Percentiles rank a stretch among this genome's conserved stretches.
Evolutionary conservation across 2,888 invertebrate genomes (phyloP).

Genomic region (Melipona beecheii): DNA sequence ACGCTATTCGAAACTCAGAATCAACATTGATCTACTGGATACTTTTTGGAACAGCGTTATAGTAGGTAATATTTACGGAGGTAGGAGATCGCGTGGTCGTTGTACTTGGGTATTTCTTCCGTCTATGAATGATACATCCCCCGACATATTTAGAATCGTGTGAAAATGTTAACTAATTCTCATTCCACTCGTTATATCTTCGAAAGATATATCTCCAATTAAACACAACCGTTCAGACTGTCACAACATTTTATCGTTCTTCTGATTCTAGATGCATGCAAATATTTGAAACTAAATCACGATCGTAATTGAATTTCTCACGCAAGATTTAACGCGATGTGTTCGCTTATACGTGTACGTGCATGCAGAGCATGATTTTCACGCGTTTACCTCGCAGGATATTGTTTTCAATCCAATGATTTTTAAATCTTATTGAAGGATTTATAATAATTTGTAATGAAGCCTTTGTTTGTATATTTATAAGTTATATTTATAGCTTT

Average conservation of each 20-base stretch:
- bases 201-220: not conserved
- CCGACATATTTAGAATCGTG: not conserved
- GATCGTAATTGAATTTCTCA: not conserved
- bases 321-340: not conserved
- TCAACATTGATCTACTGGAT: too few relatives aligned
- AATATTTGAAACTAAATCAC: too few relatives aligned
- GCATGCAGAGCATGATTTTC: not conserved
- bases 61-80: too few relatives aligned
- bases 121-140: constrained; percentile 24
- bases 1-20: too few relatives aligned
- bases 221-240: not conserved
- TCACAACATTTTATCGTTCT: not conserved
- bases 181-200: not conserved
- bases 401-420: not conserved
- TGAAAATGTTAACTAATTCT: constrained; percentile 9
- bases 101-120: constrained; percentile 21
- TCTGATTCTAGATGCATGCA: too few relatives aligned
- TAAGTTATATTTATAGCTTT: too few relatives aligned
- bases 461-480: too few relatives aligned
- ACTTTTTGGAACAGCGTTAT: not conserved
- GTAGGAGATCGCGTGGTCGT: not conserved
- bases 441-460: too few relatives aligned
- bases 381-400: not conserved
- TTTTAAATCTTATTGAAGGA: too few relatives aligned
- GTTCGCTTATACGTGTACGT: too few relatives aligned